Evolutionary conservation across 2,888 invertebrate genomes (phyloP).

Genomic region (Drosophila anceps): DNA sequence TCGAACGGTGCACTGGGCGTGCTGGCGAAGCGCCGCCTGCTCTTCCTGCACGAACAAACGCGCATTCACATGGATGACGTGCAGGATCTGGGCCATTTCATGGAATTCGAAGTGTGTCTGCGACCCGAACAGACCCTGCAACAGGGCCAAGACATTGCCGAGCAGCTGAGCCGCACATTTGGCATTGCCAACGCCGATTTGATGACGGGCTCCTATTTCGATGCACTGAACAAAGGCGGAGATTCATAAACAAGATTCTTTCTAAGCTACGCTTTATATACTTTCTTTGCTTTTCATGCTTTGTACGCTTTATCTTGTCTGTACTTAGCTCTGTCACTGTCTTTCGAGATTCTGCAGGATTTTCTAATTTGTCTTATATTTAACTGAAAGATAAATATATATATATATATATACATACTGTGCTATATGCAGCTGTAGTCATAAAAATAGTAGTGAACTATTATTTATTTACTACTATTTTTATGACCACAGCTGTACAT

Average conservation of each 20-base stretch:
- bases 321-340: too few relatives aligned
- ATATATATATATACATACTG: neutral
- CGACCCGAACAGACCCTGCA: constrained; percentile 86
- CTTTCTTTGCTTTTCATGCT: neutral
- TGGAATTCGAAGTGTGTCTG: constrained; percentile 89
- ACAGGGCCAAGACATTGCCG: constrained; percentile 87
- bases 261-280: neutral
- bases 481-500: too few relatives aligned
- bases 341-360: neutral
- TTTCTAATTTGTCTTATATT: neutral
- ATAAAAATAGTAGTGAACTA: too few relatives aligned
- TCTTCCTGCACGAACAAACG: constrained; percentile 91
- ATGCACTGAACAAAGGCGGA: constrained; percentile 75
- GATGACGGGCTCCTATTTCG: constrained; percentile 87
- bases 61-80: constrained; percentile 96
- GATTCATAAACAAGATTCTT: neutral
- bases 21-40: constrained; percentile 90
- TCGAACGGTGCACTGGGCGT: constrained; percentile 90
- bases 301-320: neutral
- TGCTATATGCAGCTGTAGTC: neutral
- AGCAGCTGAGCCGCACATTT: constrained; percentile 86
- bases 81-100: constrained; percentile 88
- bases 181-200: constrained; percentile 86
- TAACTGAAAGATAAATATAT: neutral
- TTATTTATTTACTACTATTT: too few relatives aligned